Evolutionary conservation across 2,888 invertebrate species (phyloP).

Genomic region (Criorhina ranunculi): DNA sequence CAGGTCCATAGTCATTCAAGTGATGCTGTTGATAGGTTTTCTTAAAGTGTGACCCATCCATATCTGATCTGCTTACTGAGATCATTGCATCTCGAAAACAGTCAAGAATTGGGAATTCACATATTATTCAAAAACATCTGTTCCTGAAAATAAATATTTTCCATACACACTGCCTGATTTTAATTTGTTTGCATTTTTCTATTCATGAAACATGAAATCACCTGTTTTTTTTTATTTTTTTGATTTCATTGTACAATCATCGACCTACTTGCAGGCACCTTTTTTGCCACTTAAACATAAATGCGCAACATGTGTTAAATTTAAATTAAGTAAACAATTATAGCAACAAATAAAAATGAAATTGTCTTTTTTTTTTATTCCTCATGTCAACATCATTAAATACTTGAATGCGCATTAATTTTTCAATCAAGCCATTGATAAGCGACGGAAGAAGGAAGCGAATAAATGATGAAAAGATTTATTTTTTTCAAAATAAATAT

Average conservation of each 20-base stretch:
- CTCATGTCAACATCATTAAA: slow-evolving; percentile 5
- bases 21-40: too few species aligned
- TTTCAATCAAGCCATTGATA: slow-evolving; percentile 13
- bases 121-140: too few species aligned
- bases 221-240: too few species aligned
- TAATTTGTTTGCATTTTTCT: too few species aligned
- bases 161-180: too few species aligned
- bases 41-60: too few species aligned
- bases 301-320: neutral
- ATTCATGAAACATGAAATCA: neutral
- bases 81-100: too few species aligned
- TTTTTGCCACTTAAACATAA: neutral
- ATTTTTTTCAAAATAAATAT: neutral
- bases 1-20: too few species aligned
- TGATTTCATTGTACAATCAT: neutral
- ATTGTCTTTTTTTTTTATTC: neutral
- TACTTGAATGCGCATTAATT: slow-evolving; percentile 16
- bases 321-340: slow-evolving; percentile 1
- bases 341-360: neutral
- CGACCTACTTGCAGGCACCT: neutral
- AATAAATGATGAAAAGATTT: neutral
- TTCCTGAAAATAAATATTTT: too few species aligned
- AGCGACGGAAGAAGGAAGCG: neutral
- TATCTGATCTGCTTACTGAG: too few species aligned
- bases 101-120: too few species aligned